Percentiles rank a stretch among this genome's conserved stretches.
phyloP scores from a whole-genome alignment of 2,888 invertebrate genomes.

The Spisula solida region DNA sequence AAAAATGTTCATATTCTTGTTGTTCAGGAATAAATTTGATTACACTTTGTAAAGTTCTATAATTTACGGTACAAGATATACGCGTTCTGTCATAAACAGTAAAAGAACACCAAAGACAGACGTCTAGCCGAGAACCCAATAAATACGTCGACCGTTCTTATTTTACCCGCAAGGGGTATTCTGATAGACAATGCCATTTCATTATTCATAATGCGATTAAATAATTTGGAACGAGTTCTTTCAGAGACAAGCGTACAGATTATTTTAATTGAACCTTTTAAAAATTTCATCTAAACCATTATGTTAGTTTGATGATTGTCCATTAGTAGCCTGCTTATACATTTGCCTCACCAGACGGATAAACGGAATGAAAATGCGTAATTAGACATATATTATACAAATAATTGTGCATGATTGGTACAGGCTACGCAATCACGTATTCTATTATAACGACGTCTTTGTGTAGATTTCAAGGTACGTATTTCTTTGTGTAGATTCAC shows the following conservation, averaged over 20 bases:
- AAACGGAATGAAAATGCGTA: too few relatives aligned
- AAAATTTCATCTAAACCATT: neutral
- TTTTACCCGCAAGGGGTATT: neutral
- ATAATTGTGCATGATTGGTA: too few relatives aligned
- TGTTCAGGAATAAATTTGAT: neutral
- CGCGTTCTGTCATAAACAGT: constrained; percentile 7
- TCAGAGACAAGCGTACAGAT: neutral
- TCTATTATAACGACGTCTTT: too few relatives aligned
- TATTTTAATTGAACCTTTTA: neutral
- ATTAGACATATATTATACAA: too few relatives aligned
- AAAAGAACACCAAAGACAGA: neutral
- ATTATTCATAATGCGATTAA: neutral
- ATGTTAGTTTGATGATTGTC: neutral
- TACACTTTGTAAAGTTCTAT: neutral
- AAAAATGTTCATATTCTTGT: neutral
- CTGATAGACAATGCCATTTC: neutral
- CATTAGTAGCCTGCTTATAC: too few relatives aligned
- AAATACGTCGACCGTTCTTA: neutral
- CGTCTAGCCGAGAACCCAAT: neutral
- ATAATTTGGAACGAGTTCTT: neutral
- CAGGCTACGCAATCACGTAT: too few relatives aligned
- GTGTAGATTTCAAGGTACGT: too few relatives aligned
- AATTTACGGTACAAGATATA: constrained; percentile 7
- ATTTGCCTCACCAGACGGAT: too few relatives aligned
- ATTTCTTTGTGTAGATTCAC: too few relatives aligned